phyloP scores from a whole-genome alignment of 2,797 vertebrate species.

The Helostoma temminkii region DNA sequence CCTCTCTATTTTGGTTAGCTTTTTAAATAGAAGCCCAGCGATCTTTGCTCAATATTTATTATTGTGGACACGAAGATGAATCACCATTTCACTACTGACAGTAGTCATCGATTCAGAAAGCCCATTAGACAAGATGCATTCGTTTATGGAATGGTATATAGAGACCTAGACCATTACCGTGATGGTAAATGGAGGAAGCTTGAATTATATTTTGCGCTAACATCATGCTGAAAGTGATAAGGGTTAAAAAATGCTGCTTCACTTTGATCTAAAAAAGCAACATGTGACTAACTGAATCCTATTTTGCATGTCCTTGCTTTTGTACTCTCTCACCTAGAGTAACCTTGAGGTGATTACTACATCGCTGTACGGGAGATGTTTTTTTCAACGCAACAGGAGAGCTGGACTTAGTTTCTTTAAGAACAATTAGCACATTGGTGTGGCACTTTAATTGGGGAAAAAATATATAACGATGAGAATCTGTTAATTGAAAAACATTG shows the following conservation, averaged over 20 bases:
- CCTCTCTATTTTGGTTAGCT: slow-evolving; percentile 47
- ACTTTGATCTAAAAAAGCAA: slow-evolving; percentile 39
- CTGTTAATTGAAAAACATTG: background rate
- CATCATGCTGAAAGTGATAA: slow-evolving; percentile 4
- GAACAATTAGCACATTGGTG: too few species aligned
- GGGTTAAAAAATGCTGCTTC: slow-evolving; percentile 6
- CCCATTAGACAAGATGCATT: slow-evolving; percentile 42
- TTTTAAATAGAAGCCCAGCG: slow-evolving; percentile 28
- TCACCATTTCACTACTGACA: slow-evolving; percentile 37
- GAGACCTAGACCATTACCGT: slow-evolving; percentile 30
- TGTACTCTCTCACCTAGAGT: background rate
- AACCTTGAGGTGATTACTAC: background rate
- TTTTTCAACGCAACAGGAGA: background rate
- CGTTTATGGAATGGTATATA: slow-evolving; percentile 23
- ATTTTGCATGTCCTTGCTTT: background rate
- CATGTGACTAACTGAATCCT: slow-evolving; percentile 15
- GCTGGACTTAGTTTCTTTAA: background rate
- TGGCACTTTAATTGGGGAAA: too few species aligned
- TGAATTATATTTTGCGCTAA: slow-evolving; percentile 19
- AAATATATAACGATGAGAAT: background rate
- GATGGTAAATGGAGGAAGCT: slow-evolving; percentile 35
- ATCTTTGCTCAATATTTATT: slow-evolving; percentile 52
- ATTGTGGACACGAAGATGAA: slow-evolving; percentile 34
- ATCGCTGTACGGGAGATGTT: too few species aligned
- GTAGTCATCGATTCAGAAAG: slow-evolving; percentile 32